Evolutionary conservation across 2,888 invertebrate genomes (phyloP).

Genomic region (Tipula unca): DNA sequence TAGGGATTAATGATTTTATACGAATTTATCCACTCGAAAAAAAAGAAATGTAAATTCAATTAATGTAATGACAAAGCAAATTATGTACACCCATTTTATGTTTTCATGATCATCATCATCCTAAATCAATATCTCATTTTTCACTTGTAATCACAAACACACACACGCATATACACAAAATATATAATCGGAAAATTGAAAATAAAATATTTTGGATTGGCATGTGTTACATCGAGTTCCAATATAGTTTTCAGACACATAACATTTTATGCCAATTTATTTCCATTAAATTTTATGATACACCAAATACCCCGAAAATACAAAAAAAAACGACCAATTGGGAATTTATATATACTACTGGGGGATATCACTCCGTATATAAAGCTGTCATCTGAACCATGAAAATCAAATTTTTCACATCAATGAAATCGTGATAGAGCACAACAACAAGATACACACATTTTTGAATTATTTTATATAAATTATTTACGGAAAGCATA

Average conservation of each 20-base stretch:
- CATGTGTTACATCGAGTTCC: not conserved
- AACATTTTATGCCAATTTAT: not conserved
- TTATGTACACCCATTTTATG: not conserved
- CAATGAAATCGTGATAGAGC: not conserved
- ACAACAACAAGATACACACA: not conserved
- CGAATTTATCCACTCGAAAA: not conserved
- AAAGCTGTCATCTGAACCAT: not conserved
- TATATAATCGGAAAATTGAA: not conserved
- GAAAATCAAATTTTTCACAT: slow-evolving; percentile 14
- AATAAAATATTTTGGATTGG: not conserved
- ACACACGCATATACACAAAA: not conserved
- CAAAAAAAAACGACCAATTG: not conserved
- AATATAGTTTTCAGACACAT: not conserved
- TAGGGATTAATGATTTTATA: not conserved
- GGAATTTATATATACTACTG: not conserved
- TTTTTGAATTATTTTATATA: not conserved
- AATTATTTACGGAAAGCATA: not conserved
- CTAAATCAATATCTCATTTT: not conserved
- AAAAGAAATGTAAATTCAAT: not conserved
- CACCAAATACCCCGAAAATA: not conserved
- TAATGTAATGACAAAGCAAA: not conserved
- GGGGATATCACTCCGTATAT: not conserved
- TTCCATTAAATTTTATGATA: not conserved
- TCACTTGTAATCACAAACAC: not conserved
- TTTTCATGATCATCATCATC: not conserved